phyloP scores from a whole-genome alignment of 2,113 vertebrate species.

The Marcusenius ussheri region DNA sequence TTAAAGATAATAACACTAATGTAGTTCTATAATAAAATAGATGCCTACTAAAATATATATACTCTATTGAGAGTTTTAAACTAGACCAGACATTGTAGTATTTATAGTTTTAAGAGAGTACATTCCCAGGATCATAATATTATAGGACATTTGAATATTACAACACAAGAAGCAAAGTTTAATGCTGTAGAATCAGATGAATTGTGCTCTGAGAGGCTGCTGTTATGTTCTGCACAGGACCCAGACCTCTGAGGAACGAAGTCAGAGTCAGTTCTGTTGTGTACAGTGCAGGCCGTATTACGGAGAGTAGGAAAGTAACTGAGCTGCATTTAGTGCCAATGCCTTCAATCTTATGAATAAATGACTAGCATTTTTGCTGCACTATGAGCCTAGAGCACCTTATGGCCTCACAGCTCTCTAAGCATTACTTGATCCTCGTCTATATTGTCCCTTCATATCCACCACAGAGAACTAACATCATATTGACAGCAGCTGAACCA shows the following conservation, averaged over 20 bases:
- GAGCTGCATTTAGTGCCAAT: background rate
- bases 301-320: background rate
- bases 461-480: background rate
- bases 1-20: slow-evolving; percentile 13
- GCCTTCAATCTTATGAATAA: background rate
- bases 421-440: background rate
- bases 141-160: background rate
- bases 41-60: slow-evolving; percentile 9
- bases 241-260: background rate
- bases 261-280: background rate
- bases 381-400: background rate
- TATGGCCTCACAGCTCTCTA: background rate
- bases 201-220: background rate
- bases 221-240: background rate
- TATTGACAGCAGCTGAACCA: background rate
- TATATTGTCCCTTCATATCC: background rate
- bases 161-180: background rate
- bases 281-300: background rate
- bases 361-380: background rate
- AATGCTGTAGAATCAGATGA: background rate
- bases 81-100: background rate
- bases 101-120: background rate
- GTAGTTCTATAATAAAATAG: slow-evolving; percentile 7
- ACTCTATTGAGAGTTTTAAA: slow-evolving; percentile 6
- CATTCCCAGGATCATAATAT: background rate